These are phyloP conservation scores for Amblyteles armatorius DNA, from an alignment of 2,888 invertebrate genomes.

Conservation along the genomic window DNA sequence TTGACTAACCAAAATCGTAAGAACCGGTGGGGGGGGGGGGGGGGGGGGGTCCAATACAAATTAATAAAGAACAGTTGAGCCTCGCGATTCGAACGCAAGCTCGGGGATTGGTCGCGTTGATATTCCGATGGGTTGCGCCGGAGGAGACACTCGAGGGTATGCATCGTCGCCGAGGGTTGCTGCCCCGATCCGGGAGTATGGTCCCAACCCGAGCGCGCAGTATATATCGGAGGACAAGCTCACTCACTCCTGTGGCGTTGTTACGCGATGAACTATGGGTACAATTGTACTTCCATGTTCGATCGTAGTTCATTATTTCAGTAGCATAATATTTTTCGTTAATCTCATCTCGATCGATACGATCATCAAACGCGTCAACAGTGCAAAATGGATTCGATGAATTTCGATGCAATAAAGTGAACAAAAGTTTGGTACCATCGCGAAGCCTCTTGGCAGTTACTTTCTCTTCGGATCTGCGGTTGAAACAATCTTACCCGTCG, in stretches of 20 bases:
- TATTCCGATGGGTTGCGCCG: constrained; percentile 30
- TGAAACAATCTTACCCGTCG: not conserved
- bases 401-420: not conserved
- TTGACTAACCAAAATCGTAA: not conserved
- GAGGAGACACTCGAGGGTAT: not conserved
- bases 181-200: not conserved
- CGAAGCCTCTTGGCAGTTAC: not conserved
- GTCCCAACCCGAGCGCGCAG: constrained; percentile 11
- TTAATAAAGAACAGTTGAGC: not conserved
- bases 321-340: not conserved
- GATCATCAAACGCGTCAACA: not conserved
- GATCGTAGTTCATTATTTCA: not conserved
- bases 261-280: constrained; percentile 16
- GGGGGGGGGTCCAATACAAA: not conserved
- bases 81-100: constrained; percentile 14
- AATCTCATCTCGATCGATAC: not conserved
- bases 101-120: constrained; percentile 29
- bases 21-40: not conserved
- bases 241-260: constrained; percentile 1
- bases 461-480: not conserved
- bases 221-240: constrained; percentile 39
- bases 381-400: not conserved
- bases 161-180: constrained; percentile 28
- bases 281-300: not conserved
- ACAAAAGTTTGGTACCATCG: not conserved